These are phyloP conservation scores for Saccopteryx bilineata DNA, from an alignment of 2,113 vertebrate species.

Conservation along the genomic window DNA sequence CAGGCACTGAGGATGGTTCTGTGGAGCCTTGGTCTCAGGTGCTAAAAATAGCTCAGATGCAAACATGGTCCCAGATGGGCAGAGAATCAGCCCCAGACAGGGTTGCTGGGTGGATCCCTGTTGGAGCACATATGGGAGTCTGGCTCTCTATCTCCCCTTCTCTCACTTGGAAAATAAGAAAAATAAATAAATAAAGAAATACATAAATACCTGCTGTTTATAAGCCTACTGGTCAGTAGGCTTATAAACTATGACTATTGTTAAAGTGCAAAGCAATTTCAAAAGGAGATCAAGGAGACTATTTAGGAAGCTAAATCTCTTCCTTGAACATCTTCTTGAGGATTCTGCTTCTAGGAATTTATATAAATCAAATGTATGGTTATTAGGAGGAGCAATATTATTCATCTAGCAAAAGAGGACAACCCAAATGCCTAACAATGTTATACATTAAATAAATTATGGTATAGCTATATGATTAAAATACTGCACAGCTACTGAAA, in stretches of 20 bases:
- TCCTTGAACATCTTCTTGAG: slow-evolving; percentile 20
- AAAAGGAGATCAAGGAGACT: slow-evolving; percentile 5
- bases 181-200: not conserved
- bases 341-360: not conserved
- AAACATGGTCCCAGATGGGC: no score
- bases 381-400: not conserved
- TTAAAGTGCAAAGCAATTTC: slow-evolving; percentile 53
- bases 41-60: no score
- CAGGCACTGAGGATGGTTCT: no score
- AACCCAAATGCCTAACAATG: slow-evolving; percentile 26
- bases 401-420: not conserved
- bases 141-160: no score
- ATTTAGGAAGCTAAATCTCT: slow-evolving; percentile 17
- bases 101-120: no score
- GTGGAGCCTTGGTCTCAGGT: no score
- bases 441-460: not conserved
- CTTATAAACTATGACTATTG: not conserved
- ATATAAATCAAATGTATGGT: not conserved
- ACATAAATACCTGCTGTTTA: not conserved
- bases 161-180: no score
- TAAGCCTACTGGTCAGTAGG: not conserved
- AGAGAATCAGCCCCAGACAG: no score
- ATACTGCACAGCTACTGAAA: not conserved
- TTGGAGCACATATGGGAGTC: no score
- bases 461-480: not conserved